These are phyloP conservation scores for Callopanchax toddi DNA, from an alignment of 2,113 vertebrate genomes.

Conservation along the genomic window DNA sequence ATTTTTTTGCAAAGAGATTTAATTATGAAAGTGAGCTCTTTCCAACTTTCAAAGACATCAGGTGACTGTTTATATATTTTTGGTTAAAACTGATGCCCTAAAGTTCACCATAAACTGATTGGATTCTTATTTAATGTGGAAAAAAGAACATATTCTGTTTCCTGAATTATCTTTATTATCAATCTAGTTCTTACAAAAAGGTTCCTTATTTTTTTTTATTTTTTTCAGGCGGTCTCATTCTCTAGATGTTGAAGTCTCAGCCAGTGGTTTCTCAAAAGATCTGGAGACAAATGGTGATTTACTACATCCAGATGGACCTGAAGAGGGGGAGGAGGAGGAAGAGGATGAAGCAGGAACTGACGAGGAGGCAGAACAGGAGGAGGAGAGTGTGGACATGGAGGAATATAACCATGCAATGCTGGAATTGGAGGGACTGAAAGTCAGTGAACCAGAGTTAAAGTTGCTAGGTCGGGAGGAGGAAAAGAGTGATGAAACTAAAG, in stretches of 20 bases:
- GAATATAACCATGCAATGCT: constrained; percentile 80
- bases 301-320: constrained; percentile 81
- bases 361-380: constrained; percentile 11
- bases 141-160: not conserved
- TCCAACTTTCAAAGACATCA: constrained; percentile 90
- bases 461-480: constrained; percentile 13
- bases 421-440: constrained; percentile 76
- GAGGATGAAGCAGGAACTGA: constrained; percentile 36
- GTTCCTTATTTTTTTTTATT: not conserved
- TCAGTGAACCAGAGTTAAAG: constrained; percentile 36
- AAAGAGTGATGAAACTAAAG: constrained; percentile 39
- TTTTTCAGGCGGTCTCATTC: constrained; percentile 82
- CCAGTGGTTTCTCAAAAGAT: constrained; percentile 91
- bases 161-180: not conserved
- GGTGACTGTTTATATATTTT: constrained; percentile 73
- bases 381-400: constrained; percentile 70
- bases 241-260: constrained; percentile 90
- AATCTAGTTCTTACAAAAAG: not conserved
- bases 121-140: not conserved
- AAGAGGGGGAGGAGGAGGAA: constrained; percentile 54
- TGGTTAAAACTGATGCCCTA: not conserved
- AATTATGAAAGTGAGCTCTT: constrained; percentile 94
- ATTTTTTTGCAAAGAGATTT: constrained; percentile 91
- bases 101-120: not conserved
- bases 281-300: constrained; percentile 84